Conservation (phyloP, 92 coral and sea anemone genomes). For the Umimayanthus kanabou region DNA sequence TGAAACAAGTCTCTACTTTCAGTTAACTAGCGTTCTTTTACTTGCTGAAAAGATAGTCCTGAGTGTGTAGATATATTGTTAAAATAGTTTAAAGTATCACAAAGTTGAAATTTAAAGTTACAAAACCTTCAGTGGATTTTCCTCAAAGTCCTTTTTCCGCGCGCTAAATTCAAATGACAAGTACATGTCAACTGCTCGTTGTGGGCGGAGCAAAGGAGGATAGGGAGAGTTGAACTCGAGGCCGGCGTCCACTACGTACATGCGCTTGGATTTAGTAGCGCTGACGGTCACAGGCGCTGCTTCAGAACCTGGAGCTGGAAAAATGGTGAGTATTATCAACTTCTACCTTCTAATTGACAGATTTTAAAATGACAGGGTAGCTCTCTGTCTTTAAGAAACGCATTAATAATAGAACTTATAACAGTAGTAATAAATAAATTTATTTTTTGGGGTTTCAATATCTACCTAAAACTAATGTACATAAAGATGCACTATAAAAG, state of each 20-base stretch:
- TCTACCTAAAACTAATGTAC: too few species aligned
- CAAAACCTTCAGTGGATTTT: not conserved
- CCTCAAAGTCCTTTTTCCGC: conserved; percentile 47
- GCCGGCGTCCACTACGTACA: conserved; percentile 73
- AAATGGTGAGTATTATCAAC: too few species aligned
- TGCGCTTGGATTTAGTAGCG: conserved; percentile 42
- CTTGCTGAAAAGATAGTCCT: not conserved
- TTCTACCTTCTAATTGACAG: too few species aligned
- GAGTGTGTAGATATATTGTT: not conserved
- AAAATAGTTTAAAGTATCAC: not conserved
- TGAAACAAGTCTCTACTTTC: too few species aligned
- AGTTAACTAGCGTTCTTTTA: too few species aligned
- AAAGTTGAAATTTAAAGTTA: not conserved
- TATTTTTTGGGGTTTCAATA: too few species aligned
- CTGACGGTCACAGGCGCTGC: not conserved
- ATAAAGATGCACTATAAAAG: too few species aligned
- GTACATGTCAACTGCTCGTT: conserved; percentile 68
- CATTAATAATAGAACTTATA: too few species aligned
- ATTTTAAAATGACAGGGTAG: too few species aligned
- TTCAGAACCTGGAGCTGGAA: not conserved
- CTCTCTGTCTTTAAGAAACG: too few species aligned
- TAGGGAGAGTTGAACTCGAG: conserved; percentile 77
- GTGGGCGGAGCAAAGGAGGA: conserved; percentile 62
- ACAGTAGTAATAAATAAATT: too few species aligned
- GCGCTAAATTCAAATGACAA: conserved; percentile 81